These are phyloP conservation scores for Conus ventricosus DNA, from an alignment of 1,140 invertebrate genomes.

Conservation along the genomic window DNA sequence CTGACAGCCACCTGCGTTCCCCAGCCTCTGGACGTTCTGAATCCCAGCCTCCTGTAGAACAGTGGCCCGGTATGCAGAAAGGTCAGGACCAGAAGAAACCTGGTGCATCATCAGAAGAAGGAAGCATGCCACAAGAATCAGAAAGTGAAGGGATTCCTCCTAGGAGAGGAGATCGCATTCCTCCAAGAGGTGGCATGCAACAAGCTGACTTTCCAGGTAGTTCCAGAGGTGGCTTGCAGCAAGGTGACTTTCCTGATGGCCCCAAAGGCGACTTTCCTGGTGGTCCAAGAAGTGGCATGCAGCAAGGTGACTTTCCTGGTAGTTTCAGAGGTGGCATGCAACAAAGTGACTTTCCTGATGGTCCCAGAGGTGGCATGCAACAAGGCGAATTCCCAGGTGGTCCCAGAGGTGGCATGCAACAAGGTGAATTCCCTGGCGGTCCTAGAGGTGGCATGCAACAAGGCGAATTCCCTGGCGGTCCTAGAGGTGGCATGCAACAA, in stretches of 20 bases:
- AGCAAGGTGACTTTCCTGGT: background rate
- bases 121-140: background rate
- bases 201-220: background rate
- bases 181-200: background rate
- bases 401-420: background rate
- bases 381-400: background rate
- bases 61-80: background rate
- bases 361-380: background rate
- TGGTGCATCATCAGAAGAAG: constrained; percentile 28
- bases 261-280: background rate
- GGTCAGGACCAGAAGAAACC: constrained; percentile 4
- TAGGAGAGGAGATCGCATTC: background rate
- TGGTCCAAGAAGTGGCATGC: background rate
- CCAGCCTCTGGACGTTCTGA: background rate
- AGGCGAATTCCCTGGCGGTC: constrained; percentile 16
- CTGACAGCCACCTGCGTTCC: background rate
- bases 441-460: constrained; percentile 6
- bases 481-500: background rate
- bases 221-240: background rate
- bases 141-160: background rate
- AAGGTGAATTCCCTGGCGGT: constrained; percentile 24
- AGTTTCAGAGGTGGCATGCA: background rate
- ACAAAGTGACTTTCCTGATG: background rate
- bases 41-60: constrained; percentile 14
- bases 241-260: background rate